Evolutionary conservation across 2,888 invertebrate genomes (phyloP).

Genomic region (Drosophila fungiperda): DNA sequence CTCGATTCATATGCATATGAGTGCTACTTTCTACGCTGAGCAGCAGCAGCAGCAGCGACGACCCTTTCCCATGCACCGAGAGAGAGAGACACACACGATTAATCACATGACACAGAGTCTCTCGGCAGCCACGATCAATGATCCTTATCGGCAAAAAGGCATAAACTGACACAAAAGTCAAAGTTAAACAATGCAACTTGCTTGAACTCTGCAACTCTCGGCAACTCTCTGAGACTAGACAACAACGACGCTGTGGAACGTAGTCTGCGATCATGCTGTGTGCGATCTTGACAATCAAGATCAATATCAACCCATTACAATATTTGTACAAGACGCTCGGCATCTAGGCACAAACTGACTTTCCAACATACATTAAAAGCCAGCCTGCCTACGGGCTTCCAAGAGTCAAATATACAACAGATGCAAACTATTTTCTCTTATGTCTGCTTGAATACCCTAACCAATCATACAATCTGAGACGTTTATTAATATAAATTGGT

Average conservation of each 20-base stretch:
- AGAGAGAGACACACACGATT: slow-evolving; percentile 64
- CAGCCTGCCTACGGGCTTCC: slow-evolving; percentile 30
- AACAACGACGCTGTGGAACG: slow-evolving; percentile 18
- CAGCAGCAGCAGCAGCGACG: neutral
- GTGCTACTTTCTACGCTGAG: slow-evolving; percentile 70
- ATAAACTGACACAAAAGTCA: slow-evolving; percentile 77
- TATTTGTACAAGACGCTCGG: slow-evolving; percentile 71
- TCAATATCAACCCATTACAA: slow-evolving; percentile 76
- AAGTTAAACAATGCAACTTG: slow-evolving; percentile 75
- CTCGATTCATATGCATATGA: slow-evolving; percentile 68
- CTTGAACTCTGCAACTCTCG: slow-evolving; percentile 60
- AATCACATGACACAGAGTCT: slow-evolving; percentile 65
- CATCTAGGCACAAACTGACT: slow-evolving; percentile 50
- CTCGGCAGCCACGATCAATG: slow-evolving; percentile 65
- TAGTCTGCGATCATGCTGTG: slow-evolving; percentile 67
- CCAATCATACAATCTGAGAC: neutral
- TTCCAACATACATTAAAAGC: slow-evolving; percentile 43
- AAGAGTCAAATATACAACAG: slow-evolving; percentile 26
- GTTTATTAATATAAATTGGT: neutral
- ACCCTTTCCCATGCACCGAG: slow-evolving; percentile 65
- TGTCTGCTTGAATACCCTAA: slow-evolving; percentile 41
- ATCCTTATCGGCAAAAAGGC: slow-evolving; percentile 59
- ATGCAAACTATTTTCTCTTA: slow-evolving; percentile 7
- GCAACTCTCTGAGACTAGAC: slow-evolving; percentile 29
- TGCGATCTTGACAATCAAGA: slow-evolving; percentile 80